Evolutionary conservation across 23 tunicate species (phyloP), one percentile per base, ranked within the genome.

Genomic region (Halocynthia aurantium): DNA sequence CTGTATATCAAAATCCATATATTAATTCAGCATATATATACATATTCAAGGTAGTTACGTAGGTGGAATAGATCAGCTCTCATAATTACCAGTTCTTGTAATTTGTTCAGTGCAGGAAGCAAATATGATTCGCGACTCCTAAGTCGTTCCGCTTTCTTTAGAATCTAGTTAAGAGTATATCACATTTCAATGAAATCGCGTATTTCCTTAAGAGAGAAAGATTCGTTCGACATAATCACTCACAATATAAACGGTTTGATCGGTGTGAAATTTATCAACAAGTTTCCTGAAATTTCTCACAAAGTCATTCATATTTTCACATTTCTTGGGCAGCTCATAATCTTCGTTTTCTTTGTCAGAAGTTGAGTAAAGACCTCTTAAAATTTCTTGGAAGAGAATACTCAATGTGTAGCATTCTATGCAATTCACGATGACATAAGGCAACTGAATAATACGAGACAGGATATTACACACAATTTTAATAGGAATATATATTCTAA

Each of bases 401-500:
- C 79, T 70, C 52, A 40, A 56, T 50, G 87, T 75, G 84, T 86
- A 86, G 62, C 98, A 85, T 56, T 92, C 98, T 7, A 82, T 72
- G 77, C 98, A 92, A 85, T 92, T 82, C 7, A 92, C 88, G 12
- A 79, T 67, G 18, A 86, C 92, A 76, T 92, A 88, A 9, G 83
- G 77, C 22, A 81, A 21, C 95, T 88, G 76, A 10, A 73, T 83
- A 71, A 15, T 10, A 76, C 11, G 2, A 40, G 51, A 12, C 13
- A 61, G 40, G 74, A 61, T 18, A 60, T 31, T 31, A 31, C 44
- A 31, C 44, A 31, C 44, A 31, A 31, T 31, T 31, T 31, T 4
- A 31, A 31, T 31, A 31, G 44, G 44, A 31, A 31, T 31, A 0
- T 4, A 31, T 31, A 31, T 31, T 4, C 44, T 31, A 31, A 31